Base-by-base conservation (phyloP, 1,140 invertebrate species). In the Drosophila nasuta region DNA sequence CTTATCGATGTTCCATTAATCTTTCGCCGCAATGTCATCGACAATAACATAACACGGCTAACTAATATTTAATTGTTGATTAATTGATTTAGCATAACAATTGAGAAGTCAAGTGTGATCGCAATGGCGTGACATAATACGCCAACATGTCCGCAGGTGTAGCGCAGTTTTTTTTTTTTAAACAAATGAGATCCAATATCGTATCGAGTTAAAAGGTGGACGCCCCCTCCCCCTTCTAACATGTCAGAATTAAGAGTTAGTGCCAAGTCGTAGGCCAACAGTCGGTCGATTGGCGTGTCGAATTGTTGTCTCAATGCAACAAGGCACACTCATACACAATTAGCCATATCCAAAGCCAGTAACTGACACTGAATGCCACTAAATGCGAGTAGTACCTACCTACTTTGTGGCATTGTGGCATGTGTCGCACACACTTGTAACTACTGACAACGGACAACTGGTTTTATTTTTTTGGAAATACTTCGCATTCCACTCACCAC, bases 11-110 rank as follows among this genome's bases (percentile, higher is more conserved):
- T 15, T 6, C 33, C 30, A 56, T 56, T 46, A 56, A 66, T 54
- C 49, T 66, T 43, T 56, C 7, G 3, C 0, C 10, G 43, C 52
- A 67, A 67, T 73, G 70, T 51, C 70, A 66, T 30, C 54, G 45
- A 59, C n/a, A n/a, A 49, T 28, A 30, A 35, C 13, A 10, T 43
- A 58, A 43, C 51, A n/a, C 7, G 48, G 28, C 30, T 38, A 72
- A 56, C 56, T 68, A 25, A 54, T 60, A 60, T 43, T 75, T 77
- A 75, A 75, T 75, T 54, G 46, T 63, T 77, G 71, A 75, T 77
- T 69, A 77, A 77, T 77, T 45, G 54, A 69, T 64, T 64, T 69
- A 60, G 28, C 75, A 52, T 41, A 73, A 77, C 35, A 65, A 56
- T 65, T 13, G 6, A 66, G 28, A 15, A 46, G 15, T 25, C 57